Evolutionary conservation across 1,140 invertebrate species (phyloP).

Genomic region (Drosophila lini): DNA sequence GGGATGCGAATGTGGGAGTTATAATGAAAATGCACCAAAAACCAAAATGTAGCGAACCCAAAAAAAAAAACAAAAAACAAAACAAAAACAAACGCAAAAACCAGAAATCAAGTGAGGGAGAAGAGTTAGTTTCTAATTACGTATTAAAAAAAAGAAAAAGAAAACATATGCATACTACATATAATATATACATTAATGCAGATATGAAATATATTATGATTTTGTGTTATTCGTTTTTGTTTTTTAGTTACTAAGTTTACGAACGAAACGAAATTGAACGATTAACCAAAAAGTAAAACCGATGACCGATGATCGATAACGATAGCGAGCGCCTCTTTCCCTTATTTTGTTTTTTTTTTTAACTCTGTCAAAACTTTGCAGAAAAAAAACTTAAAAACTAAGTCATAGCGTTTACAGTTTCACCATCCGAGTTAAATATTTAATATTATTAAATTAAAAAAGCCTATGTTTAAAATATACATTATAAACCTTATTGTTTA

Average conservation of each 20-base stretch:
- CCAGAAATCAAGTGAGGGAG: slow-evolving; percentile 58
- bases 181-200: slow-evolving; percentile 51
- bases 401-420: slow-evolving; percentile 74
- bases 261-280: slow-evolving; percentile 41
- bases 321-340: slow-evolving; percentile 5
- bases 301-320: slow-evolving; percentile 9
- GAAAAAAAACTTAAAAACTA: slow-evolving; percentile 66
- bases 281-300: slow-evolving; percentile 7
- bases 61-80: slow-evolving; percentile 38
- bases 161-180: slow-evolving; percentile 58
- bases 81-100: slow-evolving; percentile 47
- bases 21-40: slow-evolving; percentile 66
- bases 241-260: slow-evolving; percentile 67
- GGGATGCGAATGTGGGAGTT: slow-evolving; percentile 36
- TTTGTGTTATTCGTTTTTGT: slow-evolving; percentile 62
- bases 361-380: slow-evolving; percentile 46
- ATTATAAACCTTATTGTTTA: slow-evolving; percentile 24
- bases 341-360: slow-evolving; percentile 14
- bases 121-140: slow-evolving; percentile 79
- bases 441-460: slow-evolving; percentile 16
- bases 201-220: slow-evolving; percentile 49
- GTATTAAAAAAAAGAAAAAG: slow-evolving; percentile 34
- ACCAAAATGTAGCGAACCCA: slow-evolving; percentile 60
- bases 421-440: slow-evolving; percentile 38
- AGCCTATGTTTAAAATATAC: background rate